Evolutionary conservation across 1,140 invertebrate genomes (phyloP), one percentile per base, ranked within the genome.

Genomic region (Drosophila rhopaloa): DNA sequence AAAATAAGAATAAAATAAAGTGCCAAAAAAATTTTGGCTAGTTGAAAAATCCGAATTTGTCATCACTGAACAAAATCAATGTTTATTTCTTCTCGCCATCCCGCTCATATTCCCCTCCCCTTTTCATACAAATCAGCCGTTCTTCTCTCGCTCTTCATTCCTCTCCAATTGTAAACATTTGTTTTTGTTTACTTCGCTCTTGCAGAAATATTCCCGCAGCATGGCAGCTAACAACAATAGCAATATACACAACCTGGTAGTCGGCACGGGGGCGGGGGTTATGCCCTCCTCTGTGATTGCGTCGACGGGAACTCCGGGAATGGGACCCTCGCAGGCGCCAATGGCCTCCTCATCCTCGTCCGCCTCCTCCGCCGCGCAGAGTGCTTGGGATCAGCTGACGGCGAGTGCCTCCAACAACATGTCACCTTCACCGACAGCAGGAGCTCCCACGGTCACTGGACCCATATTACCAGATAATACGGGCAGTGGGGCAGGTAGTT

Each of bases 321-420:
- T 57, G 56, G 72, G 51, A 58, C 68, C 58, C 29, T 56, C 58
- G 5, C 24, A 72, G 1, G 11, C 48, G 4, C 57, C 84, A 47
- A 65, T 76, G 48, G 24, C 66, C 72, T 55, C 56, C 56, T 58
- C 41, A 8, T 16, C 41, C 55, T 57, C 59, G 13, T 58, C 61
- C 19, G 38, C 59, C 29, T 51, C 60, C 60, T 74, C 79, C 10
- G 77, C 81, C 10, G 71, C 90, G 14, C 90, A 91, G 60, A 88
- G 84, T 76, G 91, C 91, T 51, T 92, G 91, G 91, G 91, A 92
- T 67, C 91, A 92, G 61, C 54, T 92, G 27, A 91, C 91, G 11
- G 88, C 90, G n/a, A 86, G 88, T 72, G 74, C 76, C 47, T 88
- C 86, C 24, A 88, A 88, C 47, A 89, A 90, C 54, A 81, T 77